Base-by-base conservation (phyloP, 2,888 invertebrate genomes). In the Cheilosia urbana region DNA sequence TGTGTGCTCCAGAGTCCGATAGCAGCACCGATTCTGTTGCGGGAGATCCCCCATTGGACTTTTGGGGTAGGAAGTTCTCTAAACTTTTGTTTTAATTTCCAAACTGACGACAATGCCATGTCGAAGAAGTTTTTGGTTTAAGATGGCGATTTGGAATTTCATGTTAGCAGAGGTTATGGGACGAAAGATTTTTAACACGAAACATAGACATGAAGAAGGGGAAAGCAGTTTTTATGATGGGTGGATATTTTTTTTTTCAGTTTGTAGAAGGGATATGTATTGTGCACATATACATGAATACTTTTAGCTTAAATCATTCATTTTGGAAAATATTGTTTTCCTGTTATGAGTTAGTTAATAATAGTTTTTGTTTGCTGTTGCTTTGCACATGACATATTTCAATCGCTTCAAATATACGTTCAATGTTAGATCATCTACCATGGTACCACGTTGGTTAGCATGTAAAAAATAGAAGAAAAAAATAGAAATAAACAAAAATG, bases 391-490 rank as follows among this genome's bases (percentile, higher is more conserved):
- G 81, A 81, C 81, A 85, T 71, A 81, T 77, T 77, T 87, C 76
- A 75, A 87, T 83, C 73, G 80, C 87, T 87, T 78, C 79, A 87
- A 76, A 68, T 87, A 84, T 81, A 81, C 87, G 76, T 77, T 87
- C 83, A 69, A 71, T 72, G 82, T 87, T 85, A 85, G 80, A 87
- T 89, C 89, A 88, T 90, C 90, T 90, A 90, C 90, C 90, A 89
- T 90, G 89, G 89, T 88, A 89, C 90, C 89, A 88, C 88, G 89
- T 89, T 88, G 87, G 89, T 89, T 89, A 90, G 90, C 90, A 90
- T 90, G 89, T 89, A 88, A 89, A 88, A 88, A 88, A 88, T 87
- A 88, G 88, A 87, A 88, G 87, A 87, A 88, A 88, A 84, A 88
- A 89, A 88, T 89, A 88, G 87, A 89, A 87, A 88, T 87, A 88